Conservation (phyloP, 2,797 vertebrate genomes). For the Botia almorhae region DNA sequence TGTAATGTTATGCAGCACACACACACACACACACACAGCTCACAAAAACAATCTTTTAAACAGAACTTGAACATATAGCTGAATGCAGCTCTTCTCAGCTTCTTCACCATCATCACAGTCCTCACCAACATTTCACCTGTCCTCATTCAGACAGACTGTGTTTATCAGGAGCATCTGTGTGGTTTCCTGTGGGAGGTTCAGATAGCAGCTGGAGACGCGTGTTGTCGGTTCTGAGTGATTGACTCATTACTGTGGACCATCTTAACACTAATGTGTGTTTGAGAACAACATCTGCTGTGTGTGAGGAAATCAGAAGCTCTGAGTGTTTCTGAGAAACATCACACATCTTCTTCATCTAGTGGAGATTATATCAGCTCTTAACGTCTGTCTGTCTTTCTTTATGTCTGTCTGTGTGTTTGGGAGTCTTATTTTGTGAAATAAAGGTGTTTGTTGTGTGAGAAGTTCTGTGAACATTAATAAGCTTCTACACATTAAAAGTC, state of each 20-base stretch:
- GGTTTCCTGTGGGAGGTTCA: neutral
- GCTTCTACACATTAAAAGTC: neutral
- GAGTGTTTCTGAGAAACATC: neutral
- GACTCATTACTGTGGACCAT: conserved; percentile 1
- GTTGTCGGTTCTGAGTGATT: conserved; percentile 1
- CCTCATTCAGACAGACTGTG: too few species aligned
- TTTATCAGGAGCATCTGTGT: neutral
- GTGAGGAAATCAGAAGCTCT: neutral
- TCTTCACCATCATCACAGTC: too few species aligned
- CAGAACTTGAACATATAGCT: too few species aligned
- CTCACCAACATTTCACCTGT: too few species aligned
- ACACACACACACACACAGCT: neutral
- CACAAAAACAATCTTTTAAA: neutral
- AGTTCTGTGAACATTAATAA: neutral
- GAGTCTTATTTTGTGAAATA: neutral
- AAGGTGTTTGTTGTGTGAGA: neutral
- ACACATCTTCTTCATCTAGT: neutral
- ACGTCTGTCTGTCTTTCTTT: neutral
- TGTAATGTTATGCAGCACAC: neutral
- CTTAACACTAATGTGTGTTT: neutral
- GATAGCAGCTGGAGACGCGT: neutral
- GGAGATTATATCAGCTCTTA: too few species aligned
- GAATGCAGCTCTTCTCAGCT: too few species aligned
- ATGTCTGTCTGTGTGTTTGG: neutral
- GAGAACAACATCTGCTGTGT: neutral